Percentiles rank a stretch among this genome's conserved stretches.
phyloP scores from a whole-genome alignment of 2,113 vertebrate genomes.

The Nestor notabilis region DNA sequence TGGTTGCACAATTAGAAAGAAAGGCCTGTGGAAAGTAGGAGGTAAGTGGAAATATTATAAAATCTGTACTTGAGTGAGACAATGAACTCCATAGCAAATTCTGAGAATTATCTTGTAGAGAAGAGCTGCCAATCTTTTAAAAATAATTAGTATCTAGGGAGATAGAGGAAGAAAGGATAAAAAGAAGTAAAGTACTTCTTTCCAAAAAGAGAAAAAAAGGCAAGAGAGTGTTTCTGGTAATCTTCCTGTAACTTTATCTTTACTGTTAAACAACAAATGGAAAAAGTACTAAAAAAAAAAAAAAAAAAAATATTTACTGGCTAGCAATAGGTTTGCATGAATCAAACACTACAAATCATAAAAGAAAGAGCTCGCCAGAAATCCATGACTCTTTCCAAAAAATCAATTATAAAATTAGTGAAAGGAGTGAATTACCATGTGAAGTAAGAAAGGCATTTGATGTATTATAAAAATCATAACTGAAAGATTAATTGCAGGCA shows the following conservation, averaged over 20 bases:
- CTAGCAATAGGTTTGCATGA: neutral
- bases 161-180: neutral
- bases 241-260: conserved; percentile 3
- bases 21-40: neutral
- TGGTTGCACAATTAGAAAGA: neutral
- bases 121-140: neutral
- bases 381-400: neutral
- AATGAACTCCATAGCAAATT: neutral
- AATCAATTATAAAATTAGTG: conserved; percentile 8
- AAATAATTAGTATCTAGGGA: neutral
- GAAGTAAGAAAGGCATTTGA: neutral
- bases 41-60: neutral
- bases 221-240: neutral
- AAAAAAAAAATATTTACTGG: neutral
- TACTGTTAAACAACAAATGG: neutral
- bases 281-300: conserved; percentile 1
- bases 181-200: neutral
- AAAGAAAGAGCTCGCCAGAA: neutral
- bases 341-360: conserved; percentile 1
- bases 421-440: neutral
- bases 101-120: neutral
- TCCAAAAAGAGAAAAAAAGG: neutral
- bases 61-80: neutral
- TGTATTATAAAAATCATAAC: neutral
- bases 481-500: conserved; percentile 26